A percentile compares a stretch with the other conserved stretches of the same genome.
Conservation (phyloP, 2,888 invertebrate genomes). For the Drosophila ezoana region DNA sequence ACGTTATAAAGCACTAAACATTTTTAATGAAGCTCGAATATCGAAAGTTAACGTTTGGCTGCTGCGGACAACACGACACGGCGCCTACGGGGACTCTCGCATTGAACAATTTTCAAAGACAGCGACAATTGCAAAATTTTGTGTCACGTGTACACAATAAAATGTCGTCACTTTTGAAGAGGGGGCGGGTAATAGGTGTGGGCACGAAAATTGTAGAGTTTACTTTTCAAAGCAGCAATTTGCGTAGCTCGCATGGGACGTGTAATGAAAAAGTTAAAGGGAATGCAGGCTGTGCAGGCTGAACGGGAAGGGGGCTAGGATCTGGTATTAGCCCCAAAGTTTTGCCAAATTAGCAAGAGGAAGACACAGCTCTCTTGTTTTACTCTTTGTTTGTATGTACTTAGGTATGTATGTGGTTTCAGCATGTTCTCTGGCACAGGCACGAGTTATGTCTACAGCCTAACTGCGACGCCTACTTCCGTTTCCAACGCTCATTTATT, state of each 20-base stretch:
- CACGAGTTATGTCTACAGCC: conserved; percentile 14
- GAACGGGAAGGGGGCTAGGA: background rate
- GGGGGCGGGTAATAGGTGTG: background rate
- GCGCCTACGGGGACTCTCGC: conserved; percentile 20
- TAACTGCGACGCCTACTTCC: conserved; percentile 8
- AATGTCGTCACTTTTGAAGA: conserved; percentile 12
- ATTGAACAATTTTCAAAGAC: conserved; percentile 33
- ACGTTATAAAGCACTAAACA: conserved; percentile 62
- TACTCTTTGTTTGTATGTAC: background rate
- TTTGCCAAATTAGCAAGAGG: conserved; percentile 56
- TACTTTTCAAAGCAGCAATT: conserved; percentile 63
- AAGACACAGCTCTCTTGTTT: conserved; percentile 17
- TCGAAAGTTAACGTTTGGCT: conserved; percentile 61
- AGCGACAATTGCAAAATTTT: conserved; percentile 51
- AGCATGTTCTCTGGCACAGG: conserved; percentile 3
- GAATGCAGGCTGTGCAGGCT: background rate
- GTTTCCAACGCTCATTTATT: conserved; percentile 20
- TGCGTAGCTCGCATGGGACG: conserved; percentile 36
- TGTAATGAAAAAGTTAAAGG: conserved; percentile 56
- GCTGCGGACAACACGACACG: conserved; percentile 19
- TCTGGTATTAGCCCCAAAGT: conserved; percentile 52
- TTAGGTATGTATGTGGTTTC: conserved; percentile 16
- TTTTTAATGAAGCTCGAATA: conserved; percentile 77
- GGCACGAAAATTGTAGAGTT: conserved; percentile 51
- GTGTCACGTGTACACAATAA: conserved; percentile 60